Evolutionary conservation across 2,888 invertebrate genomes (phyloP), one percentile per base, ranked within the genome.

Genomic region (Cephus sareptanus): DNA sequence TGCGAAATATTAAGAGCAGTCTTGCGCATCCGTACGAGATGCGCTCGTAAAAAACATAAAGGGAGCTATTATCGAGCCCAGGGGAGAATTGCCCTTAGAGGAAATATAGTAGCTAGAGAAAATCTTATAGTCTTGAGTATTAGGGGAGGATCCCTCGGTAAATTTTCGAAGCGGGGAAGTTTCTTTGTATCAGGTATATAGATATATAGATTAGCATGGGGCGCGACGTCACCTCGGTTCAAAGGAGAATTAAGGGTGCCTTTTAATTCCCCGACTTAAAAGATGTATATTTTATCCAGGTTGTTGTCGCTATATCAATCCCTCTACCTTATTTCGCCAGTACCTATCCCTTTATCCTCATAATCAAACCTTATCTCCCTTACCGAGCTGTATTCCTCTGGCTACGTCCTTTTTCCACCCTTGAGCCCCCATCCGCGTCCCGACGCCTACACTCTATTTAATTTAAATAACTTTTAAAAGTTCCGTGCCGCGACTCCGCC

Each of bases 381-480:
- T 40, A 40, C 15, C 40, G 37, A 37, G 37, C 37, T 37, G 37
- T 37, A 37, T 40, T 15, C 15, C 40, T 40, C 4, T 37, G 37
- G 37, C 37, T 37, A 15, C 37, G 13, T 37, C 77, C 77, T 56
- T 34, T 73, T 68, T 78, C 9, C 34, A 37, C 77, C 69, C 76
- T 78, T 2, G 40, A 40, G 15, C 15, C 40, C 71, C 69, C 74
- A 76, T 71, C 76, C 69, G 33, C 74, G 76, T 74, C 70, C 76
- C 73, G 74, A 76, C 76, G 69, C 73, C 79, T 75, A 80, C 82
- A 83, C 83, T 85, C 86, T 87, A 87, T 87, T 88, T 87, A 88
- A 89, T 89, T 88, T 87, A 88, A 88, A 88, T 87, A 89, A 88
- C 85, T 89, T 87, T 85, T 82, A 84, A 85, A 88, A 87, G 83